Evolutionary conservation across 2,888 invertebrate genomes (phyloP).

Genomic region (Blastobasis lacticolella): DNA sequence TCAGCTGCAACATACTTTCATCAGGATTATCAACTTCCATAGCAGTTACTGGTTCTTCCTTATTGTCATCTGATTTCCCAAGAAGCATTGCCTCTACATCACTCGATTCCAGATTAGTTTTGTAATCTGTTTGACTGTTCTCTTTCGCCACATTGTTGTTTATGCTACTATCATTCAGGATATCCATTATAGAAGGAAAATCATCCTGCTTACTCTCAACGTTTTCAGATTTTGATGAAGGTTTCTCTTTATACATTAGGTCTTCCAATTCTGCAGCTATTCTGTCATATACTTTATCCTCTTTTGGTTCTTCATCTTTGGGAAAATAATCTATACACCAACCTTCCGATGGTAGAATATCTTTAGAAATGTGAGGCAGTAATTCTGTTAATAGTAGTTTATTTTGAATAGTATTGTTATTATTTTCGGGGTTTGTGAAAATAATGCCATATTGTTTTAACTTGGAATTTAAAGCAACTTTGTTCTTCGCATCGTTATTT

Average conservation of each 20-base stretch:
- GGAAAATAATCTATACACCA: constrained; percentile 67
- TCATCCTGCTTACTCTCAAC: constrained; percentile 42
- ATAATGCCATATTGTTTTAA: constrained; percentile 55
- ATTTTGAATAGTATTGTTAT: constrained; percentile 31
- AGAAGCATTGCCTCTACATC: constrained; percentile 67
- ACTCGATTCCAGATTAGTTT: constrained; percentile 50
- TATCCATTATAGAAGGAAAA: constrained; percentile 48
- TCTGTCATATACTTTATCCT: constrained; percentile 67
- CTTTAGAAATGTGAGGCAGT: constrained; percentile 43
- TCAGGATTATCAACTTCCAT: constrained; percentile 48
- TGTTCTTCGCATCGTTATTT: constrained; percentile 26
- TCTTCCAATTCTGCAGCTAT: constrained; percentile 69
- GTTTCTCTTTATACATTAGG: constrained; percentile 57
- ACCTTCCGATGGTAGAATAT: constrained; percentile 52
- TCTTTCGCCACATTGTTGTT: constrained; percentile 19
- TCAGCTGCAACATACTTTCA: constrained; percentile 30
- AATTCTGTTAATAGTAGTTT: constrained; percentile 44
- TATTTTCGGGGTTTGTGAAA: constrained; percentile 43
- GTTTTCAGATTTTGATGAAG: constrained; percentile 15
- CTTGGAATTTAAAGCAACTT: constrained; percentile 21
- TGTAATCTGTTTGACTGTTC: constrained; percentile 31
- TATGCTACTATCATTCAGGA: constrained; percentile 36
- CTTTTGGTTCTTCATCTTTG: constrained; percentile 51
- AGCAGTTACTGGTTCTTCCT: constrained; percentile 23
- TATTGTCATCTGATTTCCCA: constrained; percentile 35